A percentile compares a stretch with the other conserved stretches of the same genome.
These are phyloP conservation scores for Percina caprodes DNA, from an alignment of 2,113 vertebrate species.

Conservation along the genomic window DNA sequence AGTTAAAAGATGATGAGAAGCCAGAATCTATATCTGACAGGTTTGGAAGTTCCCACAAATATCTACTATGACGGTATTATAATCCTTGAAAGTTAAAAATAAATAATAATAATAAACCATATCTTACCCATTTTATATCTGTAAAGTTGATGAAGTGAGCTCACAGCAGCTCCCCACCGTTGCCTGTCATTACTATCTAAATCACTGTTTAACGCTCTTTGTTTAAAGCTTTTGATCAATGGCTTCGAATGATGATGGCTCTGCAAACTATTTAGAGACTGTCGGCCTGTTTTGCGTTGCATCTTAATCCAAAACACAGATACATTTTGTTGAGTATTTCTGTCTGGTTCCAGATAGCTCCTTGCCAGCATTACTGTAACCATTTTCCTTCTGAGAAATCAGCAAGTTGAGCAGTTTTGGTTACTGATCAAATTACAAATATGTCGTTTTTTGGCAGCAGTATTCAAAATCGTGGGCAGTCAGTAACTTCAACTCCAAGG, in stretches of 20 bases:
- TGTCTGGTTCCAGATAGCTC: constrained; percentile 31
- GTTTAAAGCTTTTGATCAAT: constrained; percentile 48
- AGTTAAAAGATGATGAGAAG: not conserved
- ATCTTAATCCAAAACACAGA: constrained; percentile 55
- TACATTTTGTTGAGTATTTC: constrained; percentile 42
- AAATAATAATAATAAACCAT: constrained; percentile 18
- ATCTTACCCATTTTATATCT: constrained; percentile 27
- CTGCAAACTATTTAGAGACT: constrained; percentile 35
- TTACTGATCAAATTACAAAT: constrained; percentile 77
- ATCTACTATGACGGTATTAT: constrained; percentile 9
- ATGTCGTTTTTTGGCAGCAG: constrained; percentile 70
- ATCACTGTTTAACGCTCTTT: constrained; percentile 32
- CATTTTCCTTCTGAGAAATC: constrained; percentile 54
- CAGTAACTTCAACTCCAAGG: constrained; percentile 61
- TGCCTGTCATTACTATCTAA: constrained; percentile 37
- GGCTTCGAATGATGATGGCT: constrained; percentile 33
- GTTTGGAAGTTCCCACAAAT: constrained; percentile 1
- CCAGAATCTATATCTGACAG: constrained; percentile 7
- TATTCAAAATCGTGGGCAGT: constrained; percentile 61
- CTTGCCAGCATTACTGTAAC: constrained; percentile 35
- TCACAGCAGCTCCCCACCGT: constrained; percentile 22
- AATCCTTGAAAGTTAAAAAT: constrained; percentile 46
- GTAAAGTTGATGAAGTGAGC: constrained; percentile 41
- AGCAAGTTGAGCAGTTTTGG: constrained; percentile 63
- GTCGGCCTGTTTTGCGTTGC: constrained; percentile 29